Percentiles rank a stretch among this genome's conserved stretches.
phyloP scores from a whole-genome alignment of 2,113 vertebrate species.

The Mormyrus lacerda region DNA sequence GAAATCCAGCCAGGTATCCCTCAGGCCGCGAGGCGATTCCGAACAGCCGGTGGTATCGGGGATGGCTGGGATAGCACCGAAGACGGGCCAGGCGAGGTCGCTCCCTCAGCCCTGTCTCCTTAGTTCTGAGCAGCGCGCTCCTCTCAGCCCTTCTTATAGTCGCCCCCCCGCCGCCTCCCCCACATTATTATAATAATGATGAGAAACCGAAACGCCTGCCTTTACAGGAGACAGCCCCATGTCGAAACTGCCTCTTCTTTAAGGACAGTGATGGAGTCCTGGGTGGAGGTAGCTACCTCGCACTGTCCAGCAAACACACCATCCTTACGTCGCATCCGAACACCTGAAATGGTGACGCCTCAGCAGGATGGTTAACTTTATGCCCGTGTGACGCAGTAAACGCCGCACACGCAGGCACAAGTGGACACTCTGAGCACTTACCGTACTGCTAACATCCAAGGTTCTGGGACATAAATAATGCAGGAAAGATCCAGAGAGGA shows the following conservation, averaged over 20 bases:
- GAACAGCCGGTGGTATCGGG: conserved; percentile 60
- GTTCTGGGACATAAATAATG: neutral
- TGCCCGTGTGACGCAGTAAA: neutral
- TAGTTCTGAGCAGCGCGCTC: conserved; percentile 42
- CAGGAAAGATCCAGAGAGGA: neutral
- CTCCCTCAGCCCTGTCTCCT: conserved; percentile 54
- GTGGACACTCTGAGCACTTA: neutral
- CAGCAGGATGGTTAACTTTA: neutral
- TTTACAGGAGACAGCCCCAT: conserved; percentile 1
- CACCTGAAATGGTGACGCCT: neutral
- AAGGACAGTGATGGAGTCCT: neutral
- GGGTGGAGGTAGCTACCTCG: neutral
- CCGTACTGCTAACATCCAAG: neutral
- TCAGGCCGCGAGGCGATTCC: conserved; percentile 59
- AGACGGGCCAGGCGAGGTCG: conserved; percentile 57
- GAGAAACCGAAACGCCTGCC: conserved; percentile 63
- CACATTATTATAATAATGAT: conserved; percentile 66
- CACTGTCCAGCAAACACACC: too few species aligned
- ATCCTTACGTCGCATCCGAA: neutral
- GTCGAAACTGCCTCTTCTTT: neutral
- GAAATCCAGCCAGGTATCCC: conserved; percentile 70
- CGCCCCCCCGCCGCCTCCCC: conserved; percentile 56
- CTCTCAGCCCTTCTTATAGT: conserved; percentile 63
- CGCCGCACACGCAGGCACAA: neutral
- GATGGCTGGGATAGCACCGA: conserved; percentile 40